These are phyloP conservation scores for Scomber japonicus DNA, from an alignment of 2,113 vertebrate species.

Conservation along the genomic window DNA sequence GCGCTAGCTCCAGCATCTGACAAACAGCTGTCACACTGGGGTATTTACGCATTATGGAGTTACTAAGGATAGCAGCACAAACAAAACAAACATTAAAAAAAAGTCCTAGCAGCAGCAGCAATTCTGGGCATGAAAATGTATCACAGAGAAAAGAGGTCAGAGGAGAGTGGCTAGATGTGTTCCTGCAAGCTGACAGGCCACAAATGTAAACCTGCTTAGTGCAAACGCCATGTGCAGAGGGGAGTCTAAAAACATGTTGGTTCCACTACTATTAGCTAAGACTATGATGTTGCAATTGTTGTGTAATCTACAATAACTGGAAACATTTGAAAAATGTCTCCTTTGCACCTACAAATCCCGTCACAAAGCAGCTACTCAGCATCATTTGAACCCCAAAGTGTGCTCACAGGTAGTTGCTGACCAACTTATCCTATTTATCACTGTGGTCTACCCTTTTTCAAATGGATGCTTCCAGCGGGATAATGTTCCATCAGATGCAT, in stretches of 20 bases:
- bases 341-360: slow-evolving; percentile 1
- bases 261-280: neutral
- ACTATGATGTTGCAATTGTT: neutral
- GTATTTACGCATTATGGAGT: slow-evolving; percentile 7
- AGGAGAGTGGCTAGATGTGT: neutral
- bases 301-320: neutral
- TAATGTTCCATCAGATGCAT: slow-evolving; percentile 43
- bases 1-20: slow-evolving; percentile 21
- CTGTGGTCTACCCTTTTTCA: slow-evolving; percentile 1
- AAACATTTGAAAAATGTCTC: slow-evolving; percentile 14
- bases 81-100: neutral
- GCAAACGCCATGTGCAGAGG: slow-evolving; percentile 3
- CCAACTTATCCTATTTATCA: slow-evolving; percentile 23
- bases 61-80: slow-evolving; percentile 6
- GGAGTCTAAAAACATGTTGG: neutral
- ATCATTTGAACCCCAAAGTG: slow-evolving; percentile 14
- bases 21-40: slow-evolving; percentile 31
- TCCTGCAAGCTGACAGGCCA: slow-evolving; percentile 16
- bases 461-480: slow-evolving; percentile 34
- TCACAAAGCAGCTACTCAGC: slow-evolving; percentile 2
- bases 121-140: slow-evolving; percentile 24
- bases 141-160: slow-evolving; percentile 27
- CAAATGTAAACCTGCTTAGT: slow-evolving; percentile 5
- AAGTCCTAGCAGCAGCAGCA: slow-evolving; percentile 18
- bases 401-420: slow-evolving; percentile 7